phyloP scores from a whole-genome alignment of 2,888 invertebrate species.

The Perizoma flavofasciatum region DNA sequence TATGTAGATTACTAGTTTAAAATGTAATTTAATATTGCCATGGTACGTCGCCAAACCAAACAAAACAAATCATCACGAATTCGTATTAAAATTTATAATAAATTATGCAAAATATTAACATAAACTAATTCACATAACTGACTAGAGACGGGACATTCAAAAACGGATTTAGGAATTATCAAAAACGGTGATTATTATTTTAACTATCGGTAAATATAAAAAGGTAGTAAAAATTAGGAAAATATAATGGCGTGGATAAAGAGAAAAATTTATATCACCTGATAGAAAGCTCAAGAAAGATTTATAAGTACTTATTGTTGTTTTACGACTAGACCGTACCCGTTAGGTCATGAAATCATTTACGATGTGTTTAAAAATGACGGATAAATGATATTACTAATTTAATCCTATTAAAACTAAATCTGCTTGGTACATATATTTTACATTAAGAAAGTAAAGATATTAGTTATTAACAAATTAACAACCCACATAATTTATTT shows the following conservation, averaged over 20 bases:
- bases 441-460: background rate
- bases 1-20: background rate
- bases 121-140: constrained; percentile 12
- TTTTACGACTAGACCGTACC: constrained; percentile 27
- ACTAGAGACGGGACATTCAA: constrained; percentile 25
- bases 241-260: constrained; percentile 25
- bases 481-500: constrained; percentile 28
- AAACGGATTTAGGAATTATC: constrained; percentile 26
- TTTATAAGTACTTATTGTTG: constrained; percentile 29
- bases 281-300: constrained; percentile 22
- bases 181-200: constrained; percentile 23
- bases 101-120: constrained; percentile 12
- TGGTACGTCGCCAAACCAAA: constrained; percentile 1
- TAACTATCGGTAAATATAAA: constrained; percentile 24
- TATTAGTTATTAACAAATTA: constrained; percentile 4
- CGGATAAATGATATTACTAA: constrained; percentile 36
- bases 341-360: constrained; percentile 33
- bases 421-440: constrained; percentile 20
- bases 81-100: constrained; percentile 4
- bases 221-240: constrained; percentile 26
- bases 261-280: constrained; percentile 30
- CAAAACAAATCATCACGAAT: constrained; percentile 18
- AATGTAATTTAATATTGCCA: background rate
- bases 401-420: constrained; percentile 35
- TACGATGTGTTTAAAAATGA: constrained; percentile 31